A percentile compares a stretch with the other conserved stretches of the same genome.
These are phyloP conservation scores for Drosophila helvetica DNA, from an alignment of 2,888 invertebrate genomes.

Conservation along the genomic window DNA sequence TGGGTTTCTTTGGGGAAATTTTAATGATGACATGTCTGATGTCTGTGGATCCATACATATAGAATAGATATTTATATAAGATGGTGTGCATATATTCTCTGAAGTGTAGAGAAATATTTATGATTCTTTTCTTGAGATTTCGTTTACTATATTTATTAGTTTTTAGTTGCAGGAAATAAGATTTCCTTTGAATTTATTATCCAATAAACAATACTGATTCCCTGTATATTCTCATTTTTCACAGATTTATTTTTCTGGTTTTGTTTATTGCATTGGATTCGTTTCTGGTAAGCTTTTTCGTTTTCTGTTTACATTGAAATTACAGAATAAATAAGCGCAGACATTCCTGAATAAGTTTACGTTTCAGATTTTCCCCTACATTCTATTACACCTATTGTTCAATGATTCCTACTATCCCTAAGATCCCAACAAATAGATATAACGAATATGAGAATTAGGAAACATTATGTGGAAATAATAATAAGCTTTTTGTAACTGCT, in stretches of 20 bases:
- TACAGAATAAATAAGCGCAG: background rate
- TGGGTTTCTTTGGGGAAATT: conserved; percentile 5
- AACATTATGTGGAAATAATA: no score
- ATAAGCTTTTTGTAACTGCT: no score
- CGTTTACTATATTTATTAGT: background rate
- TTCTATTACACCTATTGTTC: background rate
- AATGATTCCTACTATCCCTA: background rate
- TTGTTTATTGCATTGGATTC: background rate
- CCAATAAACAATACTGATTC: background rate
- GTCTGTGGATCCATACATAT: background rate
- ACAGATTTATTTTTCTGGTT: background rate
- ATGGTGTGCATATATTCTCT: background rate
- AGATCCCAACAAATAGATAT: background rate
- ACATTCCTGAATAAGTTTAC: background rate
- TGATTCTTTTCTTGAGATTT: background rate
- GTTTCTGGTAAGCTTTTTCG: background rate
- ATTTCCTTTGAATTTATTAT: background rate
- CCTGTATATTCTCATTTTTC: background rate
- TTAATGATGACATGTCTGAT: conserved; percentile 10
- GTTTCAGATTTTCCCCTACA: background rate
- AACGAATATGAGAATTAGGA: background rate
- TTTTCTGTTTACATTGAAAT: background rate
- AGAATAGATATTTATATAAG: no score
- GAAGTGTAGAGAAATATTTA: background rate
- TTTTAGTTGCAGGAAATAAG: background rate